Evolutionary conservation across 1,140 invertebrate genomes (phyloP).

Genomic region (Nasonia vitripennis): DNA sequence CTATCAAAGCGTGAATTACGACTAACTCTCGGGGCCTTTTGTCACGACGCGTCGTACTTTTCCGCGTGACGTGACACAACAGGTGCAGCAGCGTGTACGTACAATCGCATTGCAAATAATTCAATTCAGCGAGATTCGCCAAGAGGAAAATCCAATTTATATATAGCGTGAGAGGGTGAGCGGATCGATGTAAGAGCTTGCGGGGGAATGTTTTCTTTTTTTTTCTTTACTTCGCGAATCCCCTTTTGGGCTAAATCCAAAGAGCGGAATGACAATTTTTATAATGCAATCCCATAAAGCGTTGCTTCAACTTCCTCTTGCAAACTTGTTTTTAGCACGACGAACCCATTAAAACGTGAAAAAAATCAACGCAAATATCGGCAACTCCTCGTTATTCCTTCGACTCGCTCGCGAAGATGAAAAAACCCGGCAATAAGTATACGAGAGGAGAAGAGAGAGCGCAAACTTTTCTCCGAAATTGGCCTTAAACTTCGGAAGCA

Average conservation of each 20-base stretch:
- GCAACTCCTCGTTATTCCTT: not conserved
- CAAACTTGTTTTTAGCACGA: not conserved
- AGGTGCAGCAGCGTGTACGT: not conserved
- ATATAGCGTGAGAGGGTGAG: not conserved
- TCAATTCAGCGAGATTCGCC: not conserved
- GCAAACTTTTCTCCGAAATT: constrained; percentile 43
- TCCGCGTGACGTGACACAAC: not conserved
- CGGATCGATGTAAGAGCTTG: constrained; percentile 22
- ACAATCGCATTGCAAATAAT: not conserved
- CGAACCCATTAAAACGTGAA: too few relatives aligned
- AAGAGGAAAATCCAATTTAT: constrained; percentile 32
- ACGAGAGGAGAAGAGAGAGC: not conserved
- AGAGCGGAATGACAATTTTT: constrained; percentile 1
- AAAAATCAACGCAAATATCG: not conserved
- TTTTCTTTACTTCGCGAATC: not conserved
- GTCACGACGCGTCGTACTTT: too few relatives aligned
- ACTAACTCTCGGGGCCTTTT: not conserved
- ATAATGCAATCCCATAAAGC: not conserved
- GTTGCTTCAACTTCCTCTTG: not conserved
- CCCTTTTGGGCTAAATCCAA: constrained; percentile 14
- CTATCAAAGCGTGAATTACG: not conserved
- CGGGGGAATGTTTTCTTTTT: not conserved
- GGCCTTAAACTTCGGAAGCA: constrained; percentile 40
- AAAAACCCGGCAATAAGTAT: not conserved
- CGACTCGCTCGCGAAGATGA: not conserved